Evolutionary conservation across 2,888 invertebrate species (phyloP), one percentile per base, ranked within the genome.

Genomic region (Argyresthia goedartella): DNA sequence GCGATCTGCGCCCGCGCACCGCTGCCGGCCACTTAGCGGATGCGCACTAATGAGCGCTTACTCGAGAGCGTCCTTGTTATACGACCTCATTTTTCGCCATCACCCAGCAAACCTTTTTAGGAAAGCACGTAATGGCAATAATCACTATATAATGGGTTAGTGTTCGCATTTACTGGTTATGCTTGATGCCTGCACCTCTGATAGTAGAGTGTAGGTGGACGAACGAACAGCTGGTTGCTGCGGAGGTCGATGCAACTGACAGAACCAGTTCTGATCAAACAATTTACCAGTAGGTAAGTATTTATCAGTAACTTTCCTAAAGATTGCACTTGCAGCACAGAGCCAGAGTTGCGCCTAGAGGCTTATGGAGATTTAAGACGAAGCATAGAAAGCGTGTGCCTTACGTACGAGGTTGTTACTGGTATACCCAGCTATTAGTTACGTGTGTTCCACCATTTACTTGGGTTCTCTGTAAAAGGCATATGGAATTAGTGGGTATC

Each of bases 401-500:
- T 49, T 49, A 49, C 15, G 9, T 9, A 14, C 13, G 10, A 3
- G 15, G 13, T 35, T 14, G 36, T 36, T 49, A 6, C 33, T 47
- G 6, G n/a, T 47, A 33, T 39, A 25, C 25, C 25, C 25, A 25
- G 49, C 42, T 50, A 50, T 50, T 42, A 41, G 49, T 50, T 50
- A 50, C 49, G 42, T 39, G 39, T 25, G 39, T 13, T 36, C 14
- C 14, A 49, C 8, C 36, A 15, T 36, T 25, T 35, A 35, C n/a
- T 15, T 16, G 41, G 14, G 8, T 41, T 64, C 2, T 25, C 79
- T 75, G 67, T 73, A 73, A 74, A 77, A 75, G 80, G 81, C 67
- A 69, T 76, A 75, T 70, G 77, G 72, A 81, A 82, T 81, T 80
- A 78, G 77, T 74, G 39, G 36, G 47, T 52, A 65, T 67, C 66